These are phyloP conservation scores for Pogonocichla stellata DNA, from an alignment of 2,113 vertebrate species.

Conservation along the genomic window DNA sequence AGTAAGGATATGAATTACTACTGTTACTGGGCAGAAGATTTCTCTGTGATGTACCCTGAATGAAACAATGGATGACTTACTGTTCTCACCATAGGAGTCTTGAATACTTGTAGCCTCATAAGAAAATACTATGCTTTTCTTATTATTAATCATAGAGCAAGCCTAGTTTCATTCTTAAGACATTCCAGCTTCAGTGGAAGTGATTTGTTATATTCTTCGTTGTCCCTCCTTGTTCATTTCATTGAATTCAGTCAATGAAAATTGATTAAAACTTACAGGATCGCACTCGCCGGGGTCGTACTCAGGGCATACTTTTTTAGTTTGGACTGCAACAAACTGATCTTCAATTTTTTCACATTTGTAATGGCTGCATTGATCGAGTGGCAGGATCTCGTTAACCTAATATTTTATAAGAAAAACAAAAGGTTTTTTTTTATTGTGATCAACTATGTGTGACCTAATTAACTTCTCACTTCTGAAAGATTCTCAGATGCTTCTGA, in stretches of 20 bases:
- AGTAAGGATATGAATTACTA: background rate
- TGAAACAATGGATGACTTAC: background rate
- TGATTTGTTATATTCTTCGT: background rate
- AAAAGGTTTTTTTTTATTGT: background rate
- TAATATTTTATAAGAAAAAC: slow-evolving; percentile 45
- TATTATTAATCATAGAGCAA: background rate
- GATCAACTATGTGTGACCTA: background rate
- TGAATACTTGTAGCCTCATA: background rate
- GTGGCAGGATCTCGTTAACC: slow-evolving; percentile 70
- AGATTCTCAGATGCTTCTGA: background rate
- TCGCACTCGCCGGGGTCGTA: slow-evolving; percentile 72
- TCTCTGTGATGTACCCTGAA: background rate
- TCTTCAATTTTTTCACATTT: slow-evolving; percentile 72
- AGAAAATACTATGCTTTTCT: background rate
- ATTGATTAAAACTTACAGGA: slow-evolving; percentile 74
- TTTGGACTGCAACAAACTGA: slow-evolving; percentile 46
- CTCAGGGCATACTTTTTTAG: slow-evolving; percentile 63
- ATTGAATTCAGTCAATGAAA: background rate
- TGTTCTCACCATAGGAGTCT: background rate
- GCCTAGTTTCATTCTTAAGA: background rate
- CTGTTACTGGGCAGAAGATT: background rate
- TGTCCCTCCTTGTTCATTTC: background rate
- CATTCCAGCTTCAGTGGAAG: background rate
- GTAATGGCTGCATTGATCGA: slow-evolving; percentile 80
- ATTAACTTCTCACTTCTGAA: background rate